Evolutionary conservation across 2,797 vertebrate genomes (phyloP).

Genomic region (Sitta carolinensis): DNA sequence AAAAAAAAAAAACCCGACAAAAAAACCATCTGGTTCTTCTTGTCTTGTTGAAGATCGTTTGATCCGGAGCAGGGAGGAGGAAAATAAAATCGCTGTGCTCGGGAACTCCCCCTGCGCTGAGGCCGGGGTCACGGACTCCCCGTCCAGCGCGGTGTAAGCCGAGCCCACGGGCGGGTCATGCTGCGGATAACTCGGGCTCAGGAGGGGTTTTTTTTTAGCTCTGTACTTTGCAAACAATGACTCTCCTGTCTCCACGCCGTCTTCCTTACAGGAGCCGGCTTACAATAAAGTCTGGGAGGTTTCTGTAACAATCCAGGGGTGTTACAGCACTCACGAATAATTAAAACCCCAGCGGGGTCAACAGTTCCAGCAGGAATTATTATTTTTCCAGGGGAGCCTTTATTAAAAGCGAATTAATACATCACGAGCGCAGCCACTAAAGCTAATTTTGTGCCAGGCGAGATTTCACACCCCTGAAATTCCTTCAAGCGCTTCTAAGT

Average conservation of each 20-base stretch:
- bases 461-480: not conserved
- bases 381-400: not conserved
- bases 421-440: not conserved
- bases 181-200: not conserved
- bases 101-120: not conserved
- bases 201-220: not conserved
- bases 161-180: not conserved
- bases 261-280: not conserved
- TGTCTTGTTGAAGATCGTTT: not conserved
- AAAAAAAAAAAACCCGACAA: too few relatives aligned
- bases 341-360: not conserved
- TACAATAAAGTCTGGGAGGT: not conserved
- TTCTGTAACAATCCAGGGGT: not conserved
- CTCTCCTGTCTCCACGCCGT: not conserved
- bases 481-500: not conserved
- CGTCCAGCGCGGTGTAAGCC: not conserved
- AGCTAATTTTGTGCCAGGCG: not conserved
- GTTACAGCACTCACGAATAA: not conserved
- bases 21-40: not conserved
- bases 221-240: not conserved
- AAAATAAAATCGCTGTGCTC: fast-evolving
- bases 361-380: not conserved
- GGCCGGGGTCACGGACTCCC: not conserved
- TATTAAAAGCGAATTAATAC: not conserved
- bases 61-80: not conserved